Evolutionary conservation across 2,113 vertebrate genomes (phyloP), one percentile per base, ranked within the genome.

Genomic region (Propithecus coquereli): DNA sequence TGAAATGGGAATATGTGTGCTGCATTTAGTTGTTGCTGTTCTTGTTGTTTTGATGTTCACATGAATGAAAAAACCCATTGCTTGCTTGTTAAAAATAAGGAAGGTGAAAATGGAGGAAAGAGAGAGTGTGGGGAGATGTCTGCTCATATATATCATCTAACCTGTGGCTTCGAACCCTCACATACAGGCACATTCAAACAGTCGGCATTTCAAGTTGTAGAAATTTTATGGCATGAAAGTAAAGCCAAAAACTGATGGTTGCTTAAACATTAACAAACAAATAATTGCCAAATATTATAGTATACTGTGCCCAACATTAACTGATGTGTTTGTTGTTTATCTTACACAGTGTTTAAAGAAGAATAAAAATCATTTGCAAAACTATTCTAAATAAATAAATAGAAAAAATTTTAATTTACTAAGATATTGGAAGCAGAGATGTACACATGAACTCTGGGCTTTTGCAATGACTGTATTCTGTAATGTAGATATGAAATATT

Each of bases 401-500:
- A 50, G 10, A 54, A 80, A 30, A 45, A 8, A 22, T 16, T 37
- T 23, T 4, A 32, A 66, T 73, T 13, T 59, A 66, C 25, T 37
- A 65, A 3, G 23, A 34, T 16, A 6, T 74, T 32, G 45, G 32
- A 65, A 54, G 34, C 40, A 61, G 40, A 70, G 30, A 45, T 27
- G 2, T 12, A 12, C 7, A 1, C 1, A 18, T 17, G 4, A 7
- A 2, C 61, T 12, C 47, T 22, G 8, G 43, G 12, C n/a, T 30
- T 27, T 25, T 63, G 9, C 20, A 4, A 6, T 1, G 6, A 40
- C 5, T 40, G 3, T 40, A 22, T 47, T 34, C 47, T 17, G 2
- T 66, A 12, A 47, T 1, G 12, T 2, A 13, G 22, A 4, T 25
- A 47, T 11, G 10, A 92, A 82, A 10, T 32, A 20, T 7, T 57